Evolutionary conservation across 1,140 invertebrate species (phyloP).

Genomic region (Rhyacophila brunnea): DNA sequence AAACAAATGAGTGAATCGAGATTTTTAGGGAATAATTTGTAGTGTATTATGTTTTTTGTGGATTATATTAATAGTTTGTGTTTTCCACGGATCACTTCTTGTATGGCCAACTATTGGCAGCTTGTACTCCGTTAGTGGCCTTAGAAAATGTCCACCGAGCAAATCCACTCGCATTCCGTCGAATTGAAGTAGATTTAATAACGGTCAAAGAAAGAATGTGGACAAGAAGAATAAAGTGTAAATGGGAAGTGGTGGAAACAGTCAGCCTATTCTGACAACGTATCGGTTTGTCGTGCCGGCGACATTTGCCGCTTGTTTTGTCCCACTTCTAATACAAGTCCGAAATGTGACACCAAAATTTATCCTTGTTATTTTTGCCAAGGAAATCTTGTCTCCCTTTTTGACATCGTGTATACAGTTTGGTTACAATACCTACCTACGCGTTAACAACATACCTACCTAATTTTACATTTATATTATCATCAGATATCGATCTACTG

Average conservation of each 20-base stretch:
- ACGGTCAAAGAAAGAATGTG: conserved; percentile 29
- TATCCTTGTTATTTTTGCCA: too few relatives aligned
- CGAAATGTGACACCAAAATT: too few relatives aligned
- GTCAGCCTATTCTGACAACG: background rate
- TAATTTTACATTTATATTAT: too few relatives aligned
- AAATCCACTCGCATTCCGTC: conserved; percentile 35
- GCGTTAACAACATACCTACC: too few relatives aligned
- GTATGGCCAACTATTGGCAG: background rate
- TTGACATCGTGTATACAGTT: too few relatives aligned
- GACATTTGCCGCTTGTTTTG: background rate
- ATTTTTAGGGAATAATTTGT: too few relatives aligned
- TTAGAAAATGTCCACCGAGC: conserved; percentile 12
- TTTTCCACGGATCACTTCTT: background rate
- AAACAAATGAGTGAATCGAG: too few relatives aligned
- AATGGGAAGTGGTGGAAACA: background rate
- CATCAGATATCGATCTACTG: too few relatives aligned
- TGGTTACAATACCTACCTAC: too few relatives aligned
- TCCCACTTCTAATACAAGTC: background rate
- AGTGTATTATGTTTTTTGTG: too few relatives aligned
- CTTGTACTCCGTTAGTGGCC: conserved; percentile 9
- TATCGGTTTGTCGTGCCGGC: background rate
- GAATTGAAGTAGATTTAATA: conserved; percentile 36
- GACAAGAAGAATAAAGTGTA: conserved; percentile 26
- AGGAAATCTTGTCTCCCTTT: too few relatives aligned
- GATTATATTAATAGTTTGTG: too few relatives aligned